These are phyloP conservation scores for Rhabdophis nuchalis DNA, from an alignment of 2,797 vertebrate genomes.

Conservation along the genomic window DNA sequence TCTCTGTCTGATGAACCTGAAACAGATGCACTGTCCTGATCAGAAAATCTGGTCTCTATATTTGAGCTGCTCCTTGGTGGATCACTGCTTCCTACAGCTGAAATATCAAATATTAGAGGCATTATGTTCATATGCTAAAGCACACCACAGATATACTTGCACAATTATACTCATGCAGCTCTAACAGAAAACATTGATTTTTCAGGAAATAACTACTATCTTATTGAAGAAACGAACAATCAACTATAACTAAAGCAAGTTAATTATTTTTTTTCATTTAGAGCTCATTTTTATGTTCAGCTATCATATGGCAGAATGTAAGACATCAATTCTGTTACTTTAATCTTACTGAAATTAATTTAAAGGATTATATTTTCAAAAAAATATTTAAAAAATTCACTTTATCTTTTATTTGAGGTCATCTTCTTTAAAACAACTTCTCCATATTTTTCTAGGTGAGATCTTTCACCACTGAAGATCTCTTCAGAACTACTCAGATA, in stretches of 20 bases:
- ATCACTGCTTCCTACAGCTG: constrained; percentile 54
- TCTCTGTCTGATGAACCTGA: constrained; percentile 73
- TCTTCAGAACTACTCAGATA: background rate
- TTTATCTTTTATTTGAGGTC: background rate
- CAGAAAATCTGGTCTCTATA: constrained; percentile 39
- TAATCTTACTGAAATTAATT: background rate
- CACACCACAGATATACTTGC: constrained; percentile 45
- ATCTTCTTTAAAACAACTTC: background rate
- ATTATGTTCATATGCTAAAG: background rate
- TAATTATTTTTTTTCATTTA: background rate
- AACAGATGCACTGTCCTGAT: constrained; percentile 62
- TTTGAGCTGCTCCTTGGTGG: constrained; percentile 20
- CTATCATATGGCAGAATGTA: background rate
- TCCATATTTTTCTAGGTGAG: background rate
- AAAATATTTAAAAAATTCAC: background rate
- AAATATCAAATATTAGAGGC: constrained; percentile 3
- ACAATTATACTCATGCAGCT: constrained; percentile 21
- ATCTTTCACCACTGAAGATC: background rate
- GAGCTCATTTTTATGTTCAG: background rate
- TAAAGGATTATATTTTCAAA: background rate
- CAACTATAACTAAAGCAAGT: background rate
- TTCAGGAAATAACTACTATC: background rate
- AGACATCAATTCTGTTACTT: background rate
- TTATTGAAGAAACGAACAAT: background rate
- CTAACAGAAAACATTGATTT: background rate